These are phyloP conservation scores for Argyrosomus japonicus DNA, from an alignment of 2,113 vertebrate species.

Conservation along the genomic window DNA sequence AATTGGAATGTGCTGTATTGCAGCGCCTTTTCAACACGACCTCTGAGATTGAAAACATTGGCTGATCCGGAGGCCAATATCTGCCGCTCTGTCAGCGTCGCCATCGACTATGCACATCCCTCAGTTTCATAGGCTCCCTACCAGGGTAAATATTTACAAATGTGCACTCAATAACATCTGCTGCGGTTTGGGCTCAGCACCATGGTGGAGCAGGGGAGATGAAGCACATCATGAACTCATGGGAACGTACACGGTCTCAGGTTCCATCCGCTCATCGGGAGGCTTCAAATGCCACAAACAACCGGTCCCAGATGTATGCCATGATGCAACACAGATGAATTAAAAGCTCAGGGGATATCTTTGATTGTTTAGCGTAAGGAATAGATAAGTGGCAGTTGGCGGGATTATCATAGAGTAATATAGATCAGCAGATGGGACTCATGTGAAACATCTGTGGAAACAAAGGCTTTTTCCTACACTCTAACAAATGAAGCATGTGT, in stretches of 20 bases:
- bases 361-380: constrained; percentile 53
- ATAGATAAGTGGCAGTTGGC: constrained; percentile 58
- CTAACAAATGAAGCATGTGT: constrained; percentile 13
- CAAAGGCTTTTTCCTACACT: constrained; percentile 19
- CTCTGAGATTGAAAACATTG: constrained; percentile 41
- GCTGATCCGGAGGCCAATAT: constrained; percentile 41
- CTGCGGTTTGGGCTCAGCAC: constrained; percentile 63
- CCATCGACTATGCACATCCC: constrained; percentile 34
- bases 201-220: constrained; percentile 48
- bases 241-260: constrained; percentile 63
- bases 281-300: constrained; percentile 73
- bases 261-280: constrained; percentile 70
- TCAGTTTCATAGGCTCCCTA: constrained; percentile 51
- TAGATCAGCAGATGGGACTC: constrained; percentile 43
- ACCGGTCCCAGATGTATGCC: constrained; percentile 73
- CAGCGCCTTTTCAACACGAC: constrained; percentile 36
- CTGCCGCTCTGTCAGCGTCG: constrained; percentile 47
- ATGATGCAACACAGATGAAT: constrained; percentile 73
- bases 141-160: constrained; percentile 81
- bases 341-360: constrained; percentile 59
- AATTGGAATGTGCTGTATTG: constrained; percentile 33
- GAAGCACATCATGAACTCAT: constrained; percentile 71
- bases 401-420: constrained; percentile 34
- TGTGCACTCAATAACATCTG: constrained; percentile 75
- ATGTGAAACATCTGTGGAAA: constrained; percentile 57